Evolutionary conservation across 2,888 invertebrate genomes (phyloP).

Genomic region (Ferdinandea cuprea): DNA sequence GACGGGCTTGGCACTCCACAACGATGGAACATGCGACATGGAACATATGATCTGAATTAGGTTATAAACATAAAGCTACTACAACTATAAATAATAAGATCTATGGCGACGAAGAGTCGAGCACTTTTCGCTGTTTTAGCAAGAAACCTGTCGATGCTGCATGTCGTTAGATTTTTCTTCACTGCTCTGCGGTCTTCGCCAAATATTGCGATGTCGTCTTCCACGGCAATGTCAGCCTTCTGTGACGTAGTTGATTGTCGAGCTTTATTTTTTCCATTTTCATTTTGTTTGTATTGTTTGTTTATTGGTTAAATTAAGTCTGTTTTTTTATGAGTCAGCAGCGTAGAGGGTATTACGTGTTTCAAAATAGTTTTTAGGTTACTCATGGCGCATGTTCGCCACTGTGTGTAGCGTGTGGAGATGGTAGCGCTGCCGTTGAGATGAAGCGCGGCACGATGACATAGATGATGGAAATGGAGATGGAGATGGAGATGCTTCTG

Average conservation of each 20-base stretch:
- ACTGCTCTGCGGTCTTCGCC: not conserved
- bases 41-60: slow-evolving; percentile 54
- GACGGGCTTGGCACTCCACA: not conserved
- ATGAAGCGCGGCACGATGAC: slow-evolving; percentile 37
- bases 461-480: slow-evolving; percentile 48
- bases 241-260: slow-evolving; percentile 67
- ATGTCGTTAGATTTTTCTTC: not conserved
- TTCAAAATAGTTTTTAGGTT: slow-evolving; percentile 73
- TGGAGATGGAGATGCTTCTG: slow-evolving; percentile 46
- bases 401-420: not conserved
- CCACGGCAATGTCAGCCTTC: slow-evolving; percentile 35
- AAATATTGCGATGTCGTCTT: slow-evolving; percentile 25
- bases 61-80: slow-evolving; percentile 28
- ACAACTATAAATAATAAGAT: slow-evolving; percentile 37
- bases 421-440: slow-evolving; percentile 25
- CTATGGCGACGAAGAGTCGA: not conserved
- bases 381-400: slow-evolving; percentile 47
- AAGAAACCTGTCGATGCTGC: slow-evolving; percentile 53
- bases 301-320: slow-evolving; percentile 71
- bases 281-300: slow-evolving; percentile 63
- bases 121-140: slow-evolving; percentile 37
- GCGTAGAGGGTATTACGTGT: slow-evolving; percentile 50
- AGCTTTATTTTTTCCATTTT: slow-evolving; percentile 47
- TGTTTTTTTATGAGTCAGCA: slow-evolving; percentile 68
- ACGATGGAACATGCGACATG: not conserved